Evolutionary conservation across 2,113 vertebrate genomes (phyloP).

Genomic region (Pampusana beccarii): DNA sequence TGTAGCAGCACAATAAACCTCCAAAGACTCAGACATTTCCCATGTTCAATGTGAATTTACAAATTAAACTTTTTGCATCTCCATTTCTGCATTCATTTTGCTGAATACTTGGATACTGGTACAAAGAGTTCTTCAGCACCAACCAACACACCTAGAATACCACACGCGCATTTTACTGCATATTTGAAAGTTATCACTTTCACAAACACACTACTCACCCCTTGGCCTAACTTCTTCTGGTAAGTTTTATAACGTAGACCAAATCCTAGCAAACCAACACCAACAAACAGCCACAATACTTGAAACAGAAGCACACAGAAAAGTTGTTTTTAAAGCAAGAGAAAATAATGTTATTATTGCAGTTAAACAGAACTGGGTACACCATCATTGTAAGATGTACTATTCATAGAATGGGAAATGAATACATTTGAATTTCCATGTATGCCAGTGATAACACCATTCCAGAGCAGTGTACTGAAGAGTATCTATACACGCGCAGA

Average conservation of each 20-base stretch:
- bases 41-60: not conserved
- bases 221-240: conserved; percentile 66
- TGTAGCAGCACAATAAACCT: not conserved
- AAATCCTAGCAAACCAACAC: conserved; percentile 74
- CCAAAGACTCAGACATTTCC: not conserved
- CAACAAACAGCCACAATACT: conserved; percentile 78
- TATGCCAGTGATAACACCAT: not conserved
- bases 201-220: conserved; percentile 61
- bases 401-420: not conserved
- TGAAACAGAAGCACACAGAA: conserved; percentile 29
- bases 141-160: not conserved
- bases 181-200: not conserved
- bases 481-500: not conserved
- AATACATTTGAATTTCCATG: not conserved
- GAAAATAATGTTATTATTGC: not conserved
- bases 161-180: not conserved
- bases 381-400: not conserved
- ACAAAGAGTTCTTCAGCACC: not conserved
- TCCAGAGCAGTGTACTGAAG: not conserved
- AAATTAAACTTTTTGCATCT: not conserved
- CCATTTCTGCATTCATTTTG: not conserved
- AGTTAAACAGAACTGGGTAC: not conserved
- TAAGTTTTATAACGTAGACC: conserved; percentile 72
- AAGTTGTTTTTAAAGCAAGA: not conserved
- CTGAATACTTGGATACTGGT: not conserved